Evolutionary conservation across 2,888 invertebrate genomes (phyloP).

Genomic region (Meliscaeva auricollis): DNA sequence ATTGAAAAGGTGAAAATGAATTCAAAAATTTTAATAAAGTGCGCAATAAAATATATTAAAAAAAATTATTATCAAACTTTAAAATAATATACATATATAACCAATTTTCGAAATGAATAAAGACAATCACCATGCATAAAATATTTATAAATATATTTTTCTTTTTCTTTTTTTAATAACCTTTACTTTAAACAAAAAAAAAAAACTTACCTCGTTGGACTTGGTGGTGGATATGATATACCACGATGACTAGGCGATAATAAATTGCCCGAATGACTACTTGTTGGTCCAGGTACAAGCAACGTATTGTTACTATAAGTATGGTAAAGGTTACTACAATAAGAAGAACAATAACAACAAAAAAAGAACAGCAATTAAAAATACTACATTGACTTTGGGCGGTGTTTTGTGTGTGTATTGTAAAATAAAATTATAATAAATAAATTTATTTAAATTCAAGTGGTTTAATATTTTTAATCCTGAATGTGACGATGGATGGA

Average conservation of each 20-base stretch:
- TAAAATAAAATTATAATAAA: constrained; percentile 34
- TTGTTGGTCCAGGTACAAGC: constrained; percentile 85
- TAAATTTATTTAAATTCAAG: constrained; percentile 11
- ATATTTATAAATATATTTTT: not conserved
- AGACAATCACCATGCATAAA: constrained; percentile 64
- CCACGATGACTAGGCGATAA: constrained; percentile 88
- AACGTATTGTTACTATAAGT: constrained; percentile 85
- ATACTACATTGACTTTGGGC: constrained; percentile 72
- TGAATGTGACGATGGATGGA: constrained; percentile 34
- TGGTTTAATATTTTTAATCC: constrained; percentile 24
- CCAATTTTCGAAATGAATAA: constrained; percentile 65
- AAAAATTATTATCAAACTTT: not conserved
- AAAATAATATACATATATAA: constrained; percentile 36
- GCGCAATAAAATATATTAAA: not conserved
- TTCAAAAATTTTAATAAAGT: constrained; percentile 10
- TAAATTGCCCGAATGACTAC: constrained; percentile 83
- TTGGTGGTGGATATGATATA: constrained; percentile 93
- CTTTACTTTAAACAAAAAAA: constrained; percentile 8
- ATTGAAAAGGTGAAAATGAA: constrained; percentile 20
- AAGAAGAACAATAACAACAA: constrained; percentile 73
- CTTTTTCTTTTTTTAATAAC: not conserved
- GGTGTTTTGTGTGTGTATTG: constrained; percentile 63
- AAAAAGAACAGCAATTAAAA: constrained; percentile 75
- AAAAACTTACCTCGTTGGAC: constrained; percentile 85
- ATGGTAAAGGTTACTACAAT: constrained; percentile 83